Evolutionary conservation across 2,113 vertebrate species (phyloP), one percentile per base, ranked within the genome.

Genomic region (Syrmaticus mikado): DNA sequence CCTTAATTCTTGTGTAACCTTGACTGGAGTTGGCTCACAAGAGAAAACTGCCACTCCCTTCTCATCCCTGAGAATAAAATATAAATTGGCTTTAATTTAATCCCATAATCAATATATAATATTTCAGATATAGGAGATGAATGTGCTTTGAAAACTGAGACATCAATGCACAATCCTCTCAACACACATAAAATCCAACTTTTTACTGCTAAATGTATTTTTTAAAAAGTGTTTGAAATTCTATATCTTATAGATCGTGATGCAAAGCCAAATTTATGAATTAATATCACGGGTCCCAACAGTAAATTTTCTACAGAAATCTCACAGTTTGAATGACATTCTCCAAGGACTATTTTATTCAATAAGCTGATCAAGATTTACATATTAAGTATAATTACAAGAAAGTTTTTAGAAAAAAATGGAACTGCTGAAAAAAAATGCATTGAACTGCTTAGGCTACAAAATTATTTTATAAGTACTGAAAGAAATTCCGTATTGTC

Each of bases 391-490:
- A 55, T 71, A 93, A 78, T 43, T 41, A 64, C 10, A 73, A 58
- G 2, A 5, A 80, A 45, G 11, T 36, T 58, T 52, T 55, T 13
- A 2, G 25, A 77, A 79, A 67, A 18, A 89, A 48, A 34, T n/a
- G n/a, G 8, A 79, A 24, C 46, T 48, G 36, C 30, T 60, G 40
- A 79, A 82, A 93, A 93, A 46, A 86, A 88, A 8, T 38, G 15
- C 21, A 66, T 36, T 92, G 48, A 28, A 75, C 25, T 72, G 24
- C 38, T 73, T 9, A 48, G 45, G 16, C 32, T 45, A 77, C 80
- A 71, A 86, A 89, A 57, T 6, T 61, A 46, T 79, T 95, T 91
- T 85, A 72, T 48, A 91, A 91, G 71, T 25, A 79, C 32, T 68
- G 77, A 87, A 21, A 89, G 40, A 87, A 89, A 76, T 62, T 16